These are phyloP conservation scores for Agapetus fuscipes DNA, from an alignment of 2,888 invertebrate species.

Conservation along the genomic window DNA sequence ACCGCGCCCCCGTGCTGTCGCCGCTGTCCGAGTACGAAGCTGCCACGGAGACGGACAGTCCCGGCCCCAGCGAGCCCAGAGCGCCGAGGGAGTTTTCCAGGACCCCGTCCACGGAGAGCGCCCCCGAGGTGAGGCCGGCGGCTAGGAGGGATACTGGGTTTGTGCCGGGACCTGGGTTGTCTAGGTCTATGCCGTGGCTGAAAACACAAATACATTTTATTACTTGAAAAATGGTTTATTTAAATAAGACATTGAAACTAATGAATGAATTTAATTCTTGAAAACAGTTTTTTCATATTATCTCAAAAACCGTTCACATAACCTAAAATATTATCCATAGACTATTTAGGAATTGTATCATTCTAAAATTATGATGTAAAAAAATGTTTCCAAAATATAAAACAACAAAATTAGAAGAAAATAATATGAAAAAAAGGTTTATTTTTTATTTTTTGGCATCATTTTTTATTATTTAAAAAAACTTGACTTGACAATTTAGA, in stretches of 20 bases:
- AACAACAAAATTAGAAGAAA: too few relatives aligned
- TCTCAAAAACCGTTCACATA: too few relatives aligned
- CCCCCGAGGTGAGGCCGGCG: constrained; percentile 51
- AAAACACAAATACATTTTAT: constrained; percentile 23
- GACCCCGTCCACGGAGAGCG: constrained; percentile 44
- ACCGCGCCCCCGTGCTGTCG: constrained; percentile 69
- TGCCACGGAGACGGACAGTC: constrained; percentile 55
- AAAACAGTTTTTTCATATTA: too few relatives aligned
- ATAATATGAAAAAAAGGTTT: too few relatives aligned
- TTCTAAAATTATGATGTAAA: too few relatives aligned
- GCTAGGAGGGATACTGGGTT: constrained; percentile 68
- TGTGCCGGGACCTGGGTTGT: constrained; percentile 77
- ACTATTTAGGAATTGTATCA: too few relatives aligned
- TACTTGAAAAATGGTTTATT: background rate
- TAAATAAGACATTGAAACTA: background rate
- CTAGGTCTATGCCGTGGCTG: constrained; percentile 82
- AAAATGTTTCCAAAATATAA: background rate
- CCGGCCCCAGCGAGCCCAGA: constrained; percentile 48
- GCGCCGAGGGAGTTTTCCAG: constrained; percentile 43
- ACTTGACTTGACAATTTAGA: too few relatives aligned
- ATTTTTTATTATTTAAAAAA: too few relatives aligned
- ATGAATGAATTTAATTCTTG: too few relatives aligned
- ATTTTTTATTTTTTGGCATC: too few relatives aligned
- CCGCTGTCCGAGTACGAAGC: constrained; percentile 79
- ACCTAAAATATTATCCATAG: too few relatives aligned